Base-by-base conservation (phyloP, 2,113 vertebrate genomes). In the Leucopsar rothschildi region DNA sequence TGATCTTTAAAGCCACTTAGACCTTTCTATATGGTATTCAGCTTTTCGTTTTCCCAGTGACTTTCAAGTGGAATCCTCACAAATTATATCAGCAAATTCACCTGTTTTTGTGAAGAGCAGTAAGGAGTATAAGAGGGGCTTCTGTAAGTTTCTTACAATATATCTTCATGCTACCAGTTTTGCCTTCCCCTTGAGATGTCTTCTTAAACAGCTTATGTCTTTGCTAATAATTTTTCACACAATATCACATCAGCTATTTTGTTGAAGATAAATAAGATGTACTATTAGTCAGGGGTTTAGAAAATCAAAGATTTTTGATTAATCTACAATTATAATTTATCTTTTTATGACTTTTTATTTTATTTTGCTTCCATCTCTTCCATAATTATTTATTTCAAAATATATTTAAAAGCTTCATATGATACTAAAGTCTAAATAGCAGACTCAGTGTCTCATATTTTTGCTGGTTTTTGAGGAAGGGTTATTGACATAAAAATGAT, bases 261-360 rank as follows among this genome's bases (percentile, higher is more conserved):
- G 20, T 27, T 64, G 61, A 88, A 68, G 21, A 76, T 19, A 82
- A 87, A 42, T 27, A 76, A 68, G 20, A 39, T 16, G 31, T 27
- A 39, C 1, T 33, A n/a, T 5, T 82, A n/a, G 1, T 45, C 13
- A 39, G 4, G 0, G 0, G 9, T 68, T 79, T 33, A 63, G 14
- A 42, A 88, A 88, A 88, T 12, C 2, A 66, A 86, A 53, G 3
- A 5, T 29, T 63, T 91, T 42, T 23, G 0, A 39, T 71, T 71
- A 47, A 35, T 52, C 86, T 83, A 23, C 14, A 71, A 52, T 50
- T 50, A 49, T 4, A 70, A 19, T 66, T 87, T 63, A 28, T 23
- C 9, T 37, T 82, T 82, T 64, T 60, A 75, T 17, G 10, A 9
- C 3, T 42, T 81, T 49, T 75, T n/a, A 16, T 78, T 81, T 33